Evolutionary conservation across 2,888 invertebrate species (phyloP), one percentile per base, ranked within the genome.

Genomic region (Zhuqinia jingwanae): DNA sequence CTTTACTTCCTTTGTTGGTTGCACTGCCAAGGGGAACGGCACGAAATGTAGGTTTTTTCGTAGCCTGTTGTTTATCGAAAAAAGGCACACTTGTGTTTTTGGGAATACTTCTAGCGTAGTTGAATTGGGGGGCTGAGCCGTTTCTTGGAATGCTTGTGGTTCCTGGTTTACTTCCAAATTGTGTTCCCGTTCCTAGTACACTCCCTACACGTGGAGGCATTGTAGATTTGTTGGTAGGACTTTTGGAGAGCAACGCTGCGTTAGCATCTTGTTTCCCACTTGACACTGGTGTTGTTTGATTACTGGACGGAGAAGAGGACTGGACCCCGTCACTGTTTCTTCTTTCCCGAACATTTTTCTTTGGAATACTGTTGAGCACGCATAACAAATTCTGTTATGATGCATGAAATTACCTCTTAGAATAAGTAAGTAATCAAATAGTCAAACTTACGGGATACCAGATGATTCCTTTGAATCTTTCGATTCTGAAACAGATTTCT

Each of bases 31-130:
- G 63, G 10, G 91, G 91, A 22, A 91, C 91, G 10, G 91, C 91
- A 70, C 87, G 85, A 73, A 90, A 90, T 3, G 90, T 89, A 36
- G 89, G 89, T 78, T 87, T 89, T 53, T 97, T 97, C 75, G 96
- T 94, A 87, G 97, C 96, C 65, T 97, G 93, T 47, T 86, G 86
- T 45, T 86, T 86, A 92, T 96, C 96, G 93, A 97, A 97, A 92
- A 96, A 96, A 36, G 97, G 97, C 89, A 97, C 97, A 2, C 97
- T 97, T 60, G 97, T 91, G 92, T 97, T 97, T 93, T 97, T 97
- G 83, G 97, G 97, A 91, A 95, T 90, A 53, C 89, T 89, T 56
- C 89, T 85, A 15, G 88, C 90, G n/a, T 89, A 79, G 25, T 87
- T 90, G 53, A 90, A 90, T 65, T 90, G 89, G n/a, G 90, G 90